phyloP scores from a whole-genome alignment of 2,113 vertebrate species.

The Siniperca chuatsi region DNA sequence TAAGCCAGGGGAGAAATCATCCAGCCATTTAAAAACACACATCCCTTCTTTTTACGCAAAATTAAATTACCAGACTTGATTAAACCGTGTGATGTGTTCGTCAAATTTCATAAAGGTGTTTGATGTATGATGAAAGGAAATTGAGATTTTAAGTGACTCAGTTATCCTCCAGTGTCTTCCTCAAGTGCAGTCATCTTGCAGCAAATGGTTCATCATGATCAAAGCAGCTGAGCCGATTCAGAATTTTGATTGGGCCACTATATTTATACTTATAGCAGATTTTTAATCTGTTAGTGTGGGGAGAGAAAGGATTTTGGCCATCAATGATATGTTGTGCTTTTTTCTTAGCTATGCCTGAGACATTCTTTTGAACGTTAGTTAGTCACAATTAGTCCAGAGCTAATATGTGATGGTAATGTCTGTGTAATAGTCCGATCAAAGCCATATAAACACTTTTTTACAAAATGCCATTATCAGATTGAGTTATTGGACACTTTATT shows the following conservation, averaged over 20 bases:
- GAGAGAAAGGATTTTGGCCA: conserved; percentile 13
- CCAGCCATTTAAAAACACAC: conserved; percentile 53
- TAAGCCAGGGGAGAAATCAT: conserved; percentile 40
- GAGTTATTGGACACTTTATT: not conserved
- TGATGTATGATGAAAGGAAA: conserved; percentile 74
- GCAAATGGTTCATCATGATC: conserved; percentile 36
- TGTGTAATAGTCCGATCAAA: not conserved
- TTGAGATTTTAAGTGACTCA: conserved; percentile 65
- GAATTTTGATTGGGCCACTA: conserved; percentile 33
- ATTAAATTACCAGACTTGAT: conserved; percentile 68
- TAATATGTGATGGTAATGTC: not conserved
- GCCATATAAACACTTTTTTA: not conserved
- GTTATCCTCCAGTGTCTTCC: conserved; percentile 60
- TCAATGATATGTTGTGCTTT: not conserved
- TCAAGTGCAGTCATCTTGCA: conserved; percentile 46
- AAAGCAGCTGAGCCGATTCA: conserved; percentile 39
- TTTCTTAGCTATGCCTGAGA: not conserved
- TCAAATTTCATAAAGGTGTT: conserved; percentile 54
- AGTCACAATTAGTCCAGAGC: not conserved
- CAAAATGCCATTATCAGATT: not conserved
- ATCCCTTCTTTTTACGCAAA: conserved; percentile 57
- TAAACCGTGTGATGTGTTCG: conserved; percentile 56
- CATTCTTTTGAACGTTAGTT: not conserved
- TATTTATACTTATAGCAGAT: not conserved
- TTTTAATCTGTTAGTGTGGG: conserved; percentile 7